Base-by-base conservation (phyloP, 2,888 invertebrate species). In the Rhodophaea formosa region DNA sequence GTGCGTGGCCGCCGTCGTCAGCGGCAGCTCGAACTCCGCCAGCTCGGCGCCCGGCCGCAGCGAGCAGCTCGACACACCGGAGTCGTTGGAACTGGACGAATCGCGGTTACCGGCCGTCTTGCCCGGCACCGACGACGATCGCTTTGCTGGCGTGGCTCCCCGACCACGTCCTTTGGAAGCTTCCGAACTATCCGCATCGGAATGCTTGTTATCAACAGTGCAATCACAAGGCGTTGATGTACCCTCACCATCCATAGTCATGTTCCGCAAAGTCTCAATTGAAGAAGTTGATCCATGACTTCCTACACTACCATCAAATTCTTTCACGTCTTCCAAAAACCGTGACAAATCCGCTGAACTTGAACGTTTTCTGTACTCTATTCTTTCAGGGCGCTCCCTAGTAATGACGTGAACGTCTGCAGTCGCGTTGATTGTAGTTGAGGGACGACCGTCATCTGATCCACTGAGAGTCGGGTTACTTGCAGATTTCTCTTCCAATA, bases 1-100 rank as follows among this genome's bases (percentile, higher is more conserved):
- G 16, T 92, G 85, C 66, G 89, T 78, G 0, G 89, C 84, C 53
- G 92, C 86, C 44, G 93, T 92, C 10, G 93, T 93, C 44, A 92
- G 78, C 3, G 94, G 93, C 56, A 93, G 76, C 77, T 95, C 95
- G 68, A 94, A 94, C 61, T 93, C 93, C 0, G 88, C 89, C 59
- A 92, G 88, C 35, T 74, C 76, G 3, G 66, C 71, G 54, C 92
- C 84, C 56, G 93, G 93, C 55, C 93, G 91, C 51, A 93, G 77
- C 1, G 93, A 93, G n/a, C 94, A 94, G 6, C 93, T 93, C 0
- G 94, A 95, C 0, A 96, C 96, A 2, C 96, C 96, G 0, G 96
- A 96, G 82, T 96, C 96, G 75, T 96, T 96, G 23, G 95, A 96
- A 74, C 95, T 95, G 5, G 96, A 95, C 0, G 96, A 96, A 74